Evolutionary conservation across 2,113 vertebrate genomes (phyloP).

Genomic region (Lepus timidus): DNA sequence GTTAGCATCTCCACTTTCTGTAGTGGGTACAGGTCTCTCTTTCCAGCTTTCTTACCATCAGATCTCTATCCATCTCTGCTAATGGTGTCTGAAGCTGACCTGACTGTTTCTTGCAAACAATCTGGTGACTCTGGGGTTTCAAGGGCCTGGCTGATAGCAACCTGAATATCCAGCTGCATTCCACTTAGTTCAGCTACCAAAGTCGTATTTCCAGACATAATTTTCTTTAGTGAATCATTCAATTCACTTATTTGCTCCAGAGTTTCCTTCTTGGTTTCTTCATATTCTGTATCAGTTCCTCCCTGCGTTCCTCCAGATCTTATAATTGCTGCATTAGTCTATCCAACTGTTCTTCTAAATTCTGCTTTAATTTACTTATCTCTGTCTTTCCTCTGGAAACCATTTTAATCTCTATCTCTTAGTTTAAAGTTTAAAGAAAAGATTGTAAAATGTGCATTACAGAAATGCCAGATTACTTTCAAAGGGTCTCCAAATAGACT

Average conservation of each 20-base stretch:
- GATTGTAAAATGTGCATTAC: too few relatives aligned
- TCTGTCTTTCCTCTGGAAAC: conserved; percentile 97
- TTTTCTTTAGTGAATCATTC: conserved; percentile 97
- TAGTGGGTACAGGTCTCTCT: conserved; percentile 91
- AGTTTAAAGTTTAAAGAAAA: too few relatives aligned
- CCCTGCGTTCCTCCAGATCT: conserved; percentile 99
- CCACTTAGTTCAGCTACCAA: conserved; percentile 97
- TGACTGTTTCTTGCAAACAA: conserved; percentile 98
- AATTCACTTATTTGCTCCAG: conserved; percentile 97
- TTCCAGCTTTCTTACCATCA: conserved; percentile 96
- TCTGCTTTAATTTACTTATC: conserved; percentile 96
- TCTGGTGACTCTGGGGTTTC: conserved; percentile 98
- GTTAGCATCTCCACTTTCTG: conserved; percentile 98
- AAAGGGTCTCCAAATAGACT: too few relatives aligned
- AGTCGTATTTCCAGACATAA: conserved; percentile 98
- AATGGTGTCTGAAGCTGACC: conserved; percentile 95
- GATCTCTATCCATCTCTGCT: conserved; percentile 98
- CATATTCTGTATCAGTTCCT: conserved; percentile 96
- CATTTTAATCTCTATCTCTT: conserved; percentile 87
- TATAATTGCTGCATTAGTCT: conserved; percentile 98
- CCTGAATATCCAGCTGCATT: conserved; percentile 99
- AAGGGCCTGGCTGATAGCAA: conserved; percentile 99
- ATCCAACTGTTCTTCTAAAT: conserved; percentile 98
- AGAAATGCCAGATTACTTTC: too few relatives aligned
- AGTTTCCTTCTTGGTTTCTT: conserved; percentile 98